phyloP scores from a whole-genome alignment of 2,113 vertebrate species.

The Pholis gunnellus region DNA sequence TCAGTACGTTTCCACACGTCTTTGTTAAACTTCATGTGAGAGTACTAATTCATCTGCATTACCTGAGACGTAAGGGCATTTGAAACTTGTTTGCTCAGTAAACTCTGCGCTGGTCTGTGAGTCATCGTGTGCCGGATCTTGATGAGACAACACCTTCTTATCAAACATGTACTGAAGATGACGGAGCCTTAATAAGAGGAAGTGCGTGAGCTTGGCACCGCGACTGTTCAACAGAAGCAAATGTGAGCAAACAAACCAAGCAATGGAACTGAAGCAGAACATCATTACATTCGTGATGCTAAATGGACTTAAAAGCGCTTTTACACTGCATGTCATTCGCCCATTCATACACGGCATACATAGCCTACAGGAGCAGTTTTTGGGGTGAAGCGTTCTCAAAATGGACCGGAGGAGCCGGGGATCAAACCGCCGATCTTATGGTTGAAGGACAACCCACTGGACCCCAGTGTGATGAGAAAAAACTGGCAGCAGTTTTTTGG shows the following conservation, averaged over 20 bases:
- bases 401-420: background rate
- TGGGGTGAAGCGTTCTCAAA: background rate
- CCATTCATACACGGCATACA: background rate
- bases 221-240: background rate
- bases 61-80: background rate
- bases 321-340: background rate
- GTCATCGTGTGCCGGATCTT: background rate
- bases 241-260: background rate
- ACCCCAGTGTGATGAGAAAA: background rate
- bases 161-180: conserved; percentile 32
- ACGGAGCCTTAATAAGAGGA: background rate
- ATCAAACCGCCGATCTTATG: background rate
- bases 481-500: too few relatives aligned
- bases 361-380: background rate
- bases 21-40: background rate
- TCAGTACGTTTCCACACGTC: background rate
- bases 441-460: background rate
- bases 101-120: background rate
- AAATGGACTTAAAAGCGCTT: background rate
- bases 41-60: background rate
- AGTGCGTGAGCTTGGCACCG: background rate
- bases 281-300: background rate
- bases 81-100: conserved; percentile 1
- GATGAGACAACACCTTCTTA: conserved; percentile 38
- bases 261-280: background rate